Evolutionary conservation across 2,113 vertebrate genomes (phyloP).

Genomic region (Steatornis caripensis): DNA sequence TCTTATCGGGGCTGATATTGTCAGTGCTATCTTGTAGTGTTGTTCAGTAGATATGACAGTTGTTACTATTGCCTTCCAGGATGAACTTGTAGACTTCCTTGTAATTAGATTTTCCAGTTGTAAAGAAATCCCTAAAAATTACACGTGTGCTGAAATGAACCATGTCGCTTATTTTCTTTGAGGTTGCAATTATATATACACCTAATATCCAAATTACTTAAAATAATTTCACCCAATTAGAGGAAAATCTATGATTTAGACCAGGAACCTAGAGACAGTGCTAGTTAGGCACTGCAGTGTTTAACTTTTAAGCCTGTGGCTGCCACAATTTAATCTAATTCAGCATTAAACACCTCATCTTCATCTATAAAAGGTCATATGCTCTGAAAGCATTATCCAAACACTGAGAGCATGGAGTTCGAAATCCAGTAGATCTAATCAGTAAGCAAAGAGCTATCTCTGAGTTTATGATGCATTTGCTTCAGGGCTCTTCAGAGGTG

Average conservation of each 20-base stretch:
- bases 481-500: not conserved
- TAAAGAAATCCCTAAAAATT: not conserved
- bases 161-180: not conserved
- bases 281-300: not conserved
- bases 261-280: not conserved
- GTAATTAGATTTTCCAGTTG: not conserved
- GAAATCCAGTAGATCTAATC: slow-evolving; percentile 1
- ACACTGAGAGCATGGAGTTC: not conserved
- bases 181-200: not conserved
- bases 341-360: not conserved
- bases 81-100: not conserved
- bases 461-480: not conserved
- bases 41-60: not conserved
- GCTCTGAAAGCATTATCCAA: not conserved
- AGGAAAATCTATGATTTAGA: not conserved
- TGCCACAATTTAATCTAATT: not conserved
- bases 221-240: not conserved
- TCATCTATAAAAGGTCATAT: not conserved
- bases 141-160: not conserved
- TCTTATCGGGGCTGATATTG: not conserved
- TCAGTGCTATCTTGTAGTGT: not conserved
- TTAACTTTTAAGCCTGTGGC: not conserved
- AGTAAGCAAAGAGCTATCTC: not conserved
- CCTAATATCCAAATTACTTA: not conserved
- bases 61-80: not conserved